Base-by-base conservation (phyloP, 2,113 vertebrate species). In the Ploceus nigricollis region DNA sequence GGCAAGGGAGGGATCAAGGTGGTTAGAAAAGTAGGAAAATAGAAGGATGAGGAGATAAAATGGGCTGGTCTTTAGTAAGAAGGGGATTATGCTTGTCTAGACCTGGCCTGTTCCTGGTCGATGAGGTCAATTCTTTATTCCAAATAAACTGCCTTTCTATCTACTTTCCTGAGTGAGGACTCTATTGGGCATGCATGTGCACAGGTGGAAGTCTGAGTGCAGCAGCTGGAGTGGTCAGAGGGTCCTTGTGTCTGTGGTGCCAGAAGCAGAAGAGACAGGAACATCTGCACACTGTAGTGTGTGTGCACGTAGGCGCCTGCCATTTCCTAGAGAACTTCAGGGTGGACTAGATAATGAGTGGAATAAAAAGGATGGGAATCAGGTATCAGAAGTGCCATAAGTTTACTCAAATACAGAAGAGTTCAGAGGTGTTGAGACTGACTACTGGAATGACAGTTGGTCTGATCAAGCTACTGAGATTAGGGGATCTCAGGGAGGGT, bases 181-280 rank as follows among this genome's bases (percentile, higher is more conserved):
- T 47, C n/a, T 27, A 2, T 7, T 27, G 10, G 37, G 7, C 24
- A 30, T 42, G 19, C 12, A 30, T 0, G 1, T 24, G 16, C 31
- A 70, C 27, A 23, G 8, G 19, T 56, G 42, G 15, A 51, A 42
- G 23, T 18, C 20, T 86, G 42, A 63, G 23, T 24, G 47, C 17
- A 72, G 57, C 37, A 47, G 27, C n/a, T 56, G 35, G 40, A 56
- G 18, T 30, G 17, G 5, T 33, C 51, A 91, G 40, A 60, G 24
- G 5, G 11, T 53, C 24, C 28, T 48, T 48, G 18, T 57, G 31
- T n/a, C 27, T 18, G 23, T 13, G 17, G 6, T 60, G 28, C 2
- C 30, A 58, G 21, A 44, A 69, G 22, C 25, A 51, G n/a, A 53
- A 42, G 15, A 69, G 19, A 42, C 22, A 15, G 30, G 13, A 79